Evolutionary conservation across 2,888 invertebrate species (phyloP), one percentile per base, ranked within the genome.

Genomic region (Acanthococcus lagerstroemiae): DNA sequence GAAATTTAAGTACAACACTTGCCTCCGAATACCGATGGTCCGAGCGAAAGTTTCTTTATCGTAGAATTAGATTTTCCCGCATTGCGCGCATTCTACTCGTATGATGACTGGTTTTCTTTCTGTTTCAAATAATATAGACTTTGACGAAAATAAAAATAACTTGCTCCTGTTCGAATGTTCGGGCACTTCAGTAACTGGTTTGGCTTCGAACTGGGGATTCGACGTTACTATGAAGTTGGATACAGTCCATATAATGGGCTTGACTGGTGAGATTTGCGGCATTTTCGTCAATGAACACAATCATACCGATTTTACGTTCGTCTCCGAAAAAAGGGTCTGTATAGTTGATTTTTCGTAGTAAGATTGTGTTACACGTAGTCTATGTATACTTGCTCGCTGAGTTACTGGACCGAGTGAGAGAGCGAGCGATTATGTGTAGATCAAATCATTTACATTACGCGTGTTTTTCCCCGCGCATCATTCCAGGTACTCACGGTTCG

Each of bases 171-270:
- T 69, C 26, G 44, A 56, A 22, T 67, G 58, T 22, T 37, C 56
- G 4, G 57, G 7, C 5, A 55, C 30, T 7, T 60, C 54, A 9
- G 22, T 69, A 9, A 55, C 58, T 2, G 68, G 68, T 24, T 9
- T 46, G 5, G 61, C 68, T 9, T 37, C 56, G n/a, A 52, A 37
- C n/a, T 66, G 66, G 67, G 63, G 55, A n/a, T 67, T 67, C 15
- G 48, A 55, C 22, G 50, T 45, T 24, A 66, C 46, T 4, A 67
- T 69, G 68, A 66, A 12, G 4, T 26, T 69, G 46, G 37, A 44
- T 4, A 63, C 57, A 6, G 63, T 68, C 12, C 46, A 63, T 24
- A 61, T 69, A 21, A 21, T 68, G 50, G 69, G 69, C 22, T 27
- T 69, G 9, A 15, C 19, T 6, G 44, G n/a, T 9, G 5, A n/a